Evolutionary conservation across 1,140 invertebrate genomes (phyloP), one percentile per base, ranked within the genome.

Genomic region (Drosophila ercepeae): DNA sequence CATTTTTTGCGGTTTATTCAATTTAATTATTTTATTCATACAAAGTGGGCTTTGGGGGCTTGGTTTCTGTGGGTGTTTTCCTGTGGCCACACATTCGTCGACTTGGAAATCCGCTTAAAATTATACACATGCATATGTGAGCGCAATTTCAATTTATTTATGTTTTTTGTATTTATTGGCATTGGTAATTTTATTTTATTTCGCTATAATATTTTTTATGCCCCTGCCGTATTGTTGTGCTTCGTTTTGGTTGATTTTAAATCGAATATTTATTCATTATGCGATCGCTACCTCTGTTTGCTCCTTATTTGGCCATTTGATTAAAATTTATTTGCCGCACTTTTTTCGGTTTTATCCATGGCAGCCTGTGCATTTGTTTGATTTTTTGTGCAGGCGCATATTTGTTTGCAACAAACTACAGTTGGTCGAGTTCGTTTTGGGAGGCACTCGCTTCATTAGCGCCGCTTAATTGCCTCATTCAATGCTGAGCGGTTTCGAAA

Each of bases 71-170:
- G 57, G 41, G 48, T 63, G 69, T 53, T 60, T 46, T 77, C 63
- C 63, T 75, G 64, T 75, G 75, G 60, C 71, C 79, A 68, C 78
- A 74, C 34, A 67, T 81, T 68, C 75, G 49, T 54, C 72, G 64
- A 64, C 61, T 86, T 69, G 63, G 45, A 54, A 79, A 84, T 68
- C 75, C 81, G 79, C 74, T 84, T 84, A 72, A 64, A 72, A 72
- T 23, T 58, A 49, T 49, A 29, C 25, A 54, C 51, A 42, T 39
- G 7, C 11, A 16, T 32, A 50, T 41, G 39, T 19, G 27, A n/a
- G 11, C 34, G 13, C 52, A 34, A n/a, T 64, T 63, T 19, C 46
- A 50, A 51, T 53, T 39, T 54, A 48, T 57, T 52, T 36, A 54
- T 60, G 57, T 44, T 46, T 41, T 36, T 52, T 72, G 54, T 16